Percentiles rank a stretch among this genome's conserved stretches.
Conservation (phyloP, 1,140 invertebrate genomes). For the Gonioctena quinquepunctata region DNA sequence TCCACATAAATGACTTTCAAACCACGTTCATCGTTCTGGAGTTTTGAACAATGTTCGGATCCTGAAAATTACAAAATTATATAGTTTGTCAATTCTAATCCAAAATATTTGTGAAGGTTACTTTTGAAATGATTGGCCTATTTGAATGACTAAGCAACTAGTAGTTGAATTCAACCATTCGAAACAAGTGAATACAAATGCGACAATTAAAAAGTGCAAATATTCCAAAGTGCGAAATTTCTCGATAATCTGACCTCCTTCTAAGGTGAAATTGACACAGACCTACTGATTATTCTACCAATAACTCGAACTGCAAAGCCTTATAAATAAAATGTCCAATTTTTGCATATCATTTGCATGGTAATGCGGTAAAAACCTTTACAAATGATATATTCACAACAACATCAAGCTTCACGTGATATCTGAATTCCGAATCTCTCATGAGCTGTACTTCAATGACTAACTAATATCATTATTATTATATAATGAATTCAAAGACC, state of each 20-base stretch:
- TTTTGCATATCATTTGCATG: not conserved
- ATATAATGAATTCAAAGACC: not conserved
- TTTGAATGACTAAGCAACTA: too few relatives aligned
- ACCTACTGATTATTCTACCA: not conserved
- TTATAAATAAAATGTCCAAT: not conserved
- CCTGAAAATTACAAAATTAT: too few relatives aligned
- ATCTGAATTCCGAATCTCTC: too few relatives aligned
- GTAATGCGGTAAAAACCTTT: not conserved
- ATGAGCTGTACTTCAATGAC: not conserved
- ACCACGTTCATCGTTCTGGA: too few relatives aligned
- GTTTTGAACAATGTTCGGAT: too few relatives aligned
- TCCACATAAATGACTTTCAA: too few relatives aligned
- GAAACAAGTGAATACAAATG: not conserved
- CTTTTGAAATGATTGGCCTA: too few relatives aligned
- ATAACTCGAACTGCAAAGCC: not conserved
- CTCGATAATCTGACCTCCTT: not conserved
- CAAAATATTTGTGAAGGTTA: too few relatives aligned
- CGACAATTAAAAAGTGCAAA: not conserved
- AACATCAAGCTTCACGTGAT: not conserved
- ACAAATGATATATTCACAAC: not conserved
- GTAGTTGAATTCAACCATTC: too few relatives aligned
- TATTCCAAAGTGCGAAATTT: not conserved
- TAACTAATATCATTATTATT: not conserved
- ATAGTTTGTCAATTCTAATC: too few relatives aligned
- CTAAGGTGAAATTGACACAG: not conserved